Evolutionary conservation across 2,888 invertebrate genomes (phyloP).

Genomic region (Zele albiditarsus): DNA sequence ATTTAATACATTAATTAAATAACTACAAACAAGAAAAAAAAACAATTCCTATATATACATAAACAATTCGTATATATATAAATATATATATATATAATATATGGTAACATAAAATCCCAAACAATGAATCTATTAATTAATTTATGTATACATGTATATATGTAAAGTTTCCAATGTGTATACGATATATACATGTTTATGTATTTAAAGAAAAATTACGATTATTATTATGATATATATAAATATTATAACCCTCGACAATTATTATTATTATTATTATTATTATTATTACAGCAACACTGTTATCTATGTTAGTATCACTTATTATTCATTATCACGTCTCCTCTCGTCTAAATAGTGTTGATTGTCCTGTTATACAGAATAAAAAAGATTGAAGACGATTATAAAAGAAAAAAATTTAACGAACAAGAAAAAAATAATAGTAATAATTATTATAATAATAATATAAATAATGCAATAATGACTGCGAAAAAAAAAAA

Average conservation of each 20-base stretch:
- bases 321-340: conserved; percentile 36
- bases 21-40: conserved; percentile 16
- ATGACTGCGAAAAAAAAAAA: conserved; percentile 18
- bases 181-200: conserved; percentile 47
- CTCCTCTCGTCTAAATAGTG: conserved; percentile 66
- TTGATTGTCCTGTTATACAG: conserved; percentile 62
- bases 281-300: conserved; percentile 52
- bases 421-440: conserved; percentile 34
- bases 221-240: conserved; percentile 57
- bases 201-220: conserved; percentile 42
- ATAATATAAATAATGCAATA: conserved; percentile 25
- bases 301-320: conserved; percentile 45
- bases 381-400: conserved; percentile 37
- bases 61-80: too few relatives aligned
- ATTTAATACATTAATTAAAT: conserved; percentile 17
- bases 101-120: conserved; percentile 5
- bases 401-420: conserved; percentile 40
- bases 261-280: conserved; percentile 56
- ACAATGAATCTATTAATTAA: conserved; percentile 30
- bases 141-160: conserved; percentile 47
- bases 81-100: too few relatives aligned
- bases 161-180: conserved; percentile 51
- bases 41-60: neutral
- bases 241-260: too few relatives aligned
- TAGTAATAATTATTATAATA: conserved; percentile 34